These are phyloP conservation scores for Drosophila nebulosa DNA, from an alignment of 1,140 invertebrate species.

Conservation along the genomic window DNA sequence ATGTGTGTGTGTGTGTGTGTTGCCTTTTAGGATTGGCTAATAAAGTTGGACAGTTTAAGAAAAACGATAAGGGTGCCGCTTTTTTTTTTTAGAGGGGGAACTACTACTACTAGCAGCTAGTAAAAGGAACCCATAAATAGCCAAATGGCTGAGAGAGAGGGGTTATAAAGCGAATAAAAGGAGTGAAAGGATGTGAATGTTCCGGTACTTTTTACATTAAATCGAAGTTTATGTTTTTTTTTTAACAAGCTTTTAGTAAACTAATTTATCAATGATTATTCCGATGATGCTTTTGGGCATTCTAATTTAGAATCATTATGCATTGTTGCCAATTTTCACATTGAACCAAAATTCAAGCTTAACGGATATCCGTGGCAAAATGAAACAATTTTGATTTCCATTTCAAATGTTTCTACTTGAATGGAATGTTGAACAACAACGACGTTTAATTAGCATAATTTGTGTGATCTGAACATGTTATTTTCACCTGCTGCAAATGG, in stretches of 20 bases:
- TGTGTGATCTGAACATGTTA: conserved; percentile 23
- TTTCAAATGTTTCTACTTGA: not conserved
- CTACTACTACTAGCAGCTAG: conserved; percentile 11
- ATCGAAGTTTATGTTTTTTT: not conserved
- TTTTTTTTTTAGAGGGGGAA: not conserved
- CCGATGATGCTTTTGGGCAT: too few relatives aligned
- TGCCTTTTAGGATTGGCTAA: conserved; percentile 37
- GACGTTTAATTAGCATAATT: conserved; percentile 47
- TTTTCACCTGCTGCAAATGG: conserved; percentile 36
- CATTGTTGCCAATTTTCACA: too few relatives aligned
- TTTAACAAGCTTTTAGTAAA: not conserved
- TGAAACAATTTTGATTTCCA: too few relatives aligned
- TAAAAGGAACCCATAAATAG: conserved; percentile 51
- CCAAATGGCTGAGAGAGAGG: conserved; percentile 3
- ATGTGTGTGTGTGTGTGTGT: conserved; percentile 15
- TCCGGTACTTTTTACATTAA: not conserved
- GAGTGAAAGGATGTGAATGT: not conserved
- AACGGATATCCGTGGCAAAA: not conserved
- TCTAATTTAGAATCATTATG: too few relatives aligned
- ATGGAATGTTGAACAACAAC: conserved; percentile 18
- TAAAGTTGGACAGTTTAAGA: conserved; percentile 52
- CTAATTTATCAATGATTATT: not conserved
- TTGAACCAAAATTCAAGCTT: not conserved
- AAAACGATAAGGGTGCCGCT: conserved; percentile 1
- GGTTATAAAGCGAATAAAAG: not conserved